These are phyloP conservation scores for Ctenochaetus hawaiiensis DNA, from an alignment of 2,797 vertebrate genomes.

Conservation along the genomic window DNA sequence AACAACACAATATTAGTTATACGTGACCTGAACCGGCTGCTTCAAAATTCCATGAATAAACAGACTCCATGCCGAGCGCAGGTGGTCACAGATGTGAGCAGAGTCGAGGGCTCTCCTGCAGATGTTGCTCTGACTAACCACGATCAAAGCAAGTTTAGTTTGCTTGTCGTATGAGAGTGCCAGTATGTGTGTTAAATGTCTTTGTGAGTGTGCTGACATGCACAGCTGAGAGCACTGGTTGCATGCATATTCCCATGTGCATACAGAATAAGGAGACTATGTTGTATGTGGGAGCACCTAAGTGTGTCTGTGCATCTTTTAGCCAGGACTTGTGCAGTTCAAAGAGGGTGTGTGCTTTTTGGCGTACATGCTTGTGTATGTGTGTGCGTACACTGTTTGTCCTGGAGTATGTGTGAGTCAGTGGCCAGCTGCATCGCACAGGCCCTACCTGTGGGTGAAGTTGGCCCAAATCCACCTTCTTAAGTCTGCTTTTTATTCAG, in stretches of 20 bases:
- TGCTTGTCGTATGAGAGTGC: conserved; percentile 45
- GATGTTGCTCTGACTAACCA: conserved; percentile 77
- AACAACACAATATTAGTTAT: conserved; percentile 27
- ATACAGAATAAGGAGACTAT: background rate
- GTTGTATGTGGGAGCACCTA: background rate
- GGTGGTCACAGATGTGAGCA: conserved; percentile 65
- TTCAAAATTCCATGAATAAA: conserved; percentile 39
- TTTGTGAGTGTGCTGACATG: conserved; percentile 22
- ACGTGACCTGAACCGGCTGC: conserved; percentile 32
- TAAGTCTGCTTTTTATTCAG: conserved; percentile 76
- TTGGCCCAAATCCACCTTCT: conserved; percentile 71
- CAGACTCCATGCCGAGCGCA: conserved; percentile 51
- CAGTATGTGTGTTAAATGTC: conserved; percentile 33
- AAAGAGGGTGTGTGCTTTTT: conserved; percentile 48
- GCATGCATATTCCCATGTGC: conserved; percentile 1
- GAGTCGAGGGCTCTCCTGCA: conserved; percentile 59
- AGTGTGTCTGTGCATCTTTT: conserved; percentile 52
- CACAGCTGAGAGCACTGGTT: conserved; percentile 20
- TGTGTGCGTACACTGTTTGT: conserved; percentile 30
- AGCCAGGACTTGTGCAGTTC: conserved; percentile 50
- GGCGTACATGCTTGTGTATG: background rate
- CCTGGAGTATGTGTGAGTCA: conserved; percentile 62
- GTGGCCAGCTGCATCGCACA: conserved; percentile 69
- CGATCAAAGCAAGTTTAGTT: conserved; percentile 64
- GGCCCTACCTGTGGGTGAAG: conserved; percentile 68